Evolutionary conservation across 1,140 invertebrate species (phyloP).

Genomic region (Contarinia nasturtii): DNA sequence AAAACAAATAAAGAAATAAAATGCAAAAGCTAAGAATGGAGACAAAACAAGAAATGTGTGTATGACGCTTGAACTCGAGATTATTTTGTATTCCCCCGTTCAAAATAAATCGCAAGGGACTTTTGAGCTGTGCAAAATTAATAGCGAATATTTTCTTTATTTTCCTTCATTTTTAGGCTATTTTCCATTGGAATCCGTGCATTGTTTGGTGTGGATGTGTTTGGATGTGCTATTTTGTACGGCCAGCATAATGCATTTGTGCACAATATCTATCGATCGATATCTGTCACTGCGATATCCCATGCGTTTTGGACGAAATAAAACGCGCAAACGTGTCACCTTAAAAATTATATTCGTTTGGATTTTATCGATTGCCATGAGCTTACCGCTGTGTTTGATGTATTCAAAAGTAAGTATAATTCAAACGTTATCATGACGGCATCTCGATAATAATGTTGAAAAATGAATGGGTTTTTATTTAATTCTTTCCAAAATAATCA

Average conservation of each 20-base stretch:
- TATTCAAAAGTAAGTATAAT: conserved; percentile 52
- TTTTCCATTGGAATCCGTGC: conserved; percentile 60
- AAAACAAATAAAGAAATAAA: no score
- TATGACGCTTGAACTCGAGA: no score
- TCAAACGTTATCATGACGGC: no score
- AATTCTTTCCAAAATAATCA: no score
- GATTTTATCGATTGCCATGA: conserved; percentile 75
- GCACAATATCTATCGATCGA: conserved; percentile 86
- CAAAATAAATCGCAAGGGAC: no score
- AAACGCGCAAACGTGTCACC: conserved; percentile 64
- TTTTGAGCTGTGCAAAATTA: no score
- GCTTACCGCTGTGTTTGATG: conserved; percentile 67
- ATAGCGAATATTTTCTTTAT: conserved; percentile 1
- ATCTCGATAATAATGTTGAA: no score
- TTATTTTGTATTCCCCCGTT: no score
- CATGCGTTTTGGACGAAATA: conserved; percentile 78
- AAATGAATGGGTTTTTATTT: no score
- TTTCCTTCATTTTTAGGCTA: conserved; percentile 42
- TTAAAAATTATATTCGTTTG: conserved; percentile 82
- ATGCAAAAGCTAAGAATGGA: no score
- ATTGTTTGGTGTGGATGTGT: conserved; percentile 73
- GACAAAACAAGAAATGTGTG: no score
- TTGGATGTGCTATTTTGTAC: conserved; percentile 90
- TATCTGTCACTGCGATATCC: conserved; percentile 69
- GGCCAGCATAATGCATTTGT: conserved; percentile 88